Base-by-base conservation (phyloP, 2,888 invertebrate species). In the Megamerina dolium region DNA sequence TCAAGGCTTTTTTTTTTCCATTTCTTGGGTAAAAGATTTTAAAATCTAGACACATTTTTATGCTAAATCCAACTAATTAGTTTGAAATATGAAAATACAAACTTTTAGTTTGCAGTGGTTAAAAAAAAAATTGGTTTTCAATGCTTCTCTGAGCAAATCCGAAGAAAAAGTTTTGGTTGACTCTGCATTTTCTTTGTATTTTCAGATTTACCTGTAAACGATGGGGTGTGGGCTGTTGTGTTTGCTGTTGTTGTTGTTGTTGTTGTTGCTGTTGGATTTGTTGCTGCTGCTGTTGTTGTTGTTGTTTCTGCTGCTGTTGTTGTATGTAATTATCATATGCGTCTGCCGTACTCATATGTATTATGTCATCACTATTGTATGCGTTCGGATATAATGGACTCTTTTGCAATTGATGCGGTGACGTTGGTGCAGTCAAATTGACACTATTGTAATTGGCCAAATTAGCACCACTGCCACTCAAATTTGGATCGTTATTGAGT, bases 361-460 rank as follows among this genome's bases (percentile, higher is more conserved):
- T 60, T 20, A 63, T 54, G 36, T 66, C 64, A 53, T 67, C 66
- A 43, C 60, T 64, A 46, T 61, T 64, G 45, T 61, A 66, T 38
- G 60, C 60, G 43, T 54, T 63, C 43, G 64, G 61, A 50, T 67
- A 66, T 14, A 68, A 55, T 10, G 64, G 63, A 35, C 59, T 61
- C 46, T 67, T 62, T 50, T 67, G 68, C 34, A 58, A 41, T 52
- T 68, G 66, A 51, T 65, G 66, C 3, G 70, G 70, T 21, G 70
- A 70, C 6, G 68, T 64, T 35, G 70, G 69, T 37, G 70, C 68
- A 18, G 66, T 68, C 19, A 68, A 51, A 46, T 63, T 69, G 12
- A 59, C 62, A 38, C 63, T 64, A 37, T 66, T 68, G 39, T 63
- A 66, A 41, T 61, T 61, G 41, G 62, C 53, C 49, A 64, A 50